Base-by-base conservation (phyloP, 2,888 invertebrate genomes). In the Hypomecis punctinalis region DNA sequence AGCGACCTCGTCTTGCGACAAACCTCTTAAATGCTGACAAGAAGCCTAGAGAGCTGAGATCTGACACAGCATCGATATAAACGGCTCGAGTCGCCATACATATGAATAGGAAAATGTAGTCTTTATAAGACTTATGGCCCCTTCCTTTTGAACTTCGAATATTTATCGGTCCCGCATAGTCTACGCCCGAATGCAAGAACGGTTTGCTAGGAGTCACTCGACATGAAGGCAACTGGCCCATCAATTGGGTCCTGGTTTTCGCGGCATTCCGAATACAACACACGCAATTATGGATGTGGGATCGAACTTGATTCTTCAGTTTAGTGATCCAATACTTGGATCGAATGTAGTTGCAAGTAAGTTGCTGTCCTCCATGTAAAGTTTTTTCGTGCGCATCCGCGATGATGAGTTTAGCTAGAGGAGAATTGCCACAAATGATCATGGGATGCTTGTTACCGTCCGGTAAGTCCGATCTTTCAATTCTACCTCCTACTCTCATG, bases 11-110 rank as follows among this genome's bases (percentile, higher is more conserved):
- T 42, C 58, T 37, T 0, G 58, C 23, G 5, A 59, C 58, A 10
- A 54, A 54, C 5, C 53, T 6, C 42, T 43, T 42, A 43, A 54
- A 54, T 5, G 53, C 53, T 10, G 53, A 37, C 10, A 51, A 23
- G 0, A 69, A 67, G 0, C 71, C 71, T 51, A 74, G 69, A 0
- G 77, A 64, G 6, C 74, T 66, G 0, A 78, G 48, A 9, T 57
- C 57, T 5, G 46, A 46, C 11, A 54, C 56, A 4, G 35, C 62
- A 7, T 55, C 51, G 4, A 56, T 11, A 46, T 55, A 56, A 10
- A 62, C 39, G 4, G 59, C 51, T 36, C 33, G 7, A 6, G 51
- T 51, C 6, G 33, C 42, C 51, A 52, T 51, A 33, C 43, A 23
- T 5, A 61, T 39, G 39, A 54, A 61, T 0, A 61, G 13, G 10